phyloP scores from a whole-genome alignment of 92 coral and sea anemone species.

The Zoanthus gigantus region DNA sequence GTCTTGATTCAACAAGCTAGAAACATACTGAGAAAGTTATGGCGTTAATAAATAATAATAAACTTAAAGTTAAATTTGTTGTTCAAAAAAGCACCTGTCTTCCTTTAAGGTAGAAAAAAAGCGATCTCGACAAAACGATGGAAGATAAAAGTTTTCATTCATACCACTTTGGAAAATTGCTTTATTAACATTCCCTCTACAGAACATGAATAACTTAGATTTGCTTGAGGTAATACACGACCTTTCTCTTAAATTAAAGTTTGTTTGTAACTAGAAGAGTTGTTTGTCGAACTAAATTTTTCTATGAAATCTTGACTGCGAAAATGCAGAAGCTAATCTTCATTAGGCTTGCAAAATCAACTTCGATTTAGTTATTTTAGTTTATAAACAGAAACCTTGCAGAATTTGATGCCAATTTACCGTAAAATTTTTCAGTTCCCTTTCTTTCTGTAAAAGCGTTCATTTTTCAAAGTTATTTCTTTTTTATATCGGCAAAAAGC shows the following conservation, averaged over 20 bases:
- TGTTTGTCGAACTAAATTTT: not conserved
- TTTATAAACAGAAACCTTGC: not conserved
- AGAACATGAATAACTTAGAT: not conserved
- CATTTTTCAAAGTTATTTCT: too few species aligned
- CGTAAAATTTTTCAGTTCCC: not conserved
- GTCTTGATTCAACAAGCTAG: not conserved
- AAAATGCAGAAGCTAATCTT: not conserved
- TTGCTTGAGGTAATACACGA: not conserved
- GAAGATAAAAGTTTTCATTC: not conserved
- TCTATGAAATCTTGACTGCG: not conserved
- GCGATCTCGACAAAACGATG: not conserved
- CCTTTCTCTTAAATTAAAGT: not conserved
- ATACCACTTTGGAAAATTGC: not conserved
- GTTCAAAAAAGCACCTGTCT: slow-evolving; percentile 1
- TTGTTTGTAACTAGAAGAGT: not conserved
- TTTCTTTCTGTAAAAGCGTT: too few species aligned
- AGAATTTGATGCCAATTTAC: not conserved
- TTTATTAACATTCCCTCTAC: not conserved
- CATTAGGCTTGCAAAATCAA: not conserved
- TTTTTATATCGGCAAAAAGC: not conserved
- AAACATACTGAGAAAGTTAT: not conserved
- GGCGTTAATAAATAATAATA: not conserved
- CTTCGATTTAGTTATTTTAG: not conserved
- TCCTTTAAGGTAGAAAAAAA: not conserved
- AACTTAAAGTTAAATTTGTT: not conserved